Evolutionary conservation across 2,888 invertebrate species (phyloP), one percentile per base, ranked within the genome.

Genomic region (Drosophila acutilabella): DNA sequence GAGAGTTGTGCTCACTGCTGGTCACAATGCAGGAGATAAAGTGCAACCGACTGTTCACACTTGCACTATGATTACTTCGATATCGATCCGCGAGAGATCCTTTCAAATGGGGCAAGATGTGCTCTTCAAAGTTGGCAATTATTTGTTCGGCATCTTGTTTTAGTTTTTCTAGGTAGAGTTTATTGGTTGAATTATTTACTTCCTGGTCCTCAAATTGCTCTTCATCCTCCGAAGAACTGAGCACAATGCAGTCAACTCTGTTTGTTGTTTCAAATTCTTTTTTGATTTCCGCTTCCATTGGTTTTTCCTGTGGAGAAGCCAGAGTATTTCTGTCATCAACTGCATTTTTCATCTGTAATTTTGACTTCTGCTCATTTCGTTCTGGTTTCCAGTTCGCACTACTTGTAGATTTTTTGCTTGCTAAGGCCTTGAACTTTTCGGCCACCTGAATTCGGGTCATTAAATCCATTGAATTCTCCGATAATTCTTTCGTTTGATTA

Each of bases 11-110:
- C 44, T 90, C 81, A 6, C 60, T 69, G 48, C 80, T 88, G 10
- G 88, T 86, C 41, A 92, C 91, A 26, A 91, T 84, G 38, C 87
- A 88, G 13, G 89, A 91, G 18, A 92, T 91, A 53, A 90, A 92
- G 44, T 85, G 81, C 20, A 92, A 62, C 0, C 89, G 89, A 4
- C 76, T 82, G 7, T 81, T 78, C 0, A 71, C 59, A 2, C 69
- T 87, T 11, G 47, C 72, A 0, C 87, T 83, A 53, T 89, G 88
- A 64, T 81, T 91, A 11, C 68, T 71, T 3, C 78, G 83, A 72
- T 91, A 92, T 1, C 87, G 77, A n/a, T 81, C 74, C 0, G 62
- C 76, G 18, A 91, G 68, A 18, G 76, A 60, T 1, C 77, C 67
- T 6, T 83, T 88, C 0, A 92, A 61, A 26, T 87, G 81, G 1